Evolutionary conservation across 2,888 invertebrate genomes (phyloP), one percentile per base, ranked within the genome.

Genomic region (Heliconius aoede): DNA sequence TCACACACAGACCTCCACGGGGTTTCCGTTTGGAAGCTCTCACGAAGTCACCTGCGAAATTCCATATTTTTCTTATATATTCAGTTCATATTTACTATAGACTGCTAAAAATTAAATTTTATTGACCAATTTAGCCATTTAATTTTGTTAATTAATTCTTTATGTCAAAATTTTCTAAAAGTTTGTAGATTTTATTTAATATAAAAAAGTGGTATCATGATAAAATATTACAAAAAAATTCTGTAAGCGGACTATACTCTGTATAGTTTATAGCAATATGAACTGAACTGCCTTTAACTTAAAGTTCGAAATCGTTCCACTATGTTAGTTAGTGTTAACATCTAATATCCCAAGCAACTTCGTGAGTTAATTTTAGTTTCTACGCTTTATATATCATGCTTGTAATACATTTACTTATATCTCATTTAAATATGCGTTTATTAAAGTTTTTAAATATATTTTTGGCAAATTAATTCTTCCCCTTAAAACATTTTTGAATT

Each of bases 11-110:
- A 93, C 94, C 94, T 93, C 89, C 82, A 83, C 84, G 83, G 80
- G 85, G 87, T 86, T 90, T 90, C 89, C 91, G 85, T 88, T 90
- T 91, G 87, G 91, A 88, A 80, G 91, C 90, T 85, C 90, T 94
- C 93, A 93, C 92, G 94, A 93, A 94, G 93, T 94, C 94, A 94
- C 94, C 94, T 94, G 93, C 87, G 93, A 92, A 91, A 93, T 90
- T 89, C 86, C 88, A 85, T 87, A 87, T 85, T 86, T 60, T 15
- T 60, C 15, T 60, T 24, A 60, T 58, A 58, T 26, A 40, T 72
- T 61, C 58, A 72, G 72, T 60, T 61, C 72, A 60, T 72, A 72
- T 72, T 26, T 26, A 21, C 72, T 72, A 72, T n/a, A 61, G 60
- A 61, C 40, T 40, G 26, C 28, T 30, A n/a, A 67, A 4, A n/a